These are phyloP conservation scores for Tanypteryx hageni DNA, from an alignment of 2,888 invertebrate species.

Conservation along the genomic window DNA sequence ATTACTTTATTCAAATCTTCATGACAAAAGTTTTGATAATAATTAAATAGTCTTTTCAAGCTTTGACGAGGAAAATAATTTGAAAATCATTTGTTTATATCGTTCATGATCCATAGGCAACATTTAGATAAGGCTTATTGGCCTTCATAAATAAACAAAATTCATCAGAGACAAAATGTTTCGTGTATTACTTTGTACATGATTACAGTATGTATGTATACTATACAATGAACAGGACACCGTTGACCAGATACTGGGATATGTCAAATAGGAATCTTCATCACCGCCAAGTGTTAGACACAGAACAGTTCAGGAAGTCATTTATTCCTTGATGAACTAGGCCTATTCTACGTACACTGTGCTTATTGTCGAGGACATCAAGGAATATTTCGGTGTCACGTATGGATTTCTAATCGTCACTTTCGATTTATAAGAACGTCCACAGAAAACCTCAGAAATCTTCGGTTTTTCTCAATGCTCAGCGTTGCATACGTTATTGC, in stretches of 20 bases:
- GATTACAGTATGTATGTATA: constrained; percentile 29
- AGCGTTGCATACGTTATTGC: neutral
- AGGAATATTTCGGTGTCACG: constrained; percentile 23
- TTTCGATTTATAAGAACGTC: neutral
- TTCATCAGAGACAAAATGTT: constrained; percentile 21
- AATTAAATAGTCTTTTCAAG: too few relatives aligned
- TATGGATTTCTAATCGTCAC: neutral
- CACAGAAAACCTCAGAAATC: neutral
- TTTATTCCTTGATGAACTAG: constrained; percentile 34
- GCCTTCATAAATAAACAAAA: too few relatives aligned
- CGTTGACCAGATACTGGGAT: constrained; percentile 59
- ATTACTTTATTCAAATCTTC: too few relatives aligned
- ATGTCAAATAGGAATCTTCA: constrained; percentile 48
- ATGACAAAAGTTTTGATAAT: too few relatives aligned
- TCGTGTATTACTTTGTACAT: constrained; percentile 48
- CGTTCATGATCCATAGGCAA: too few relatives aligned
- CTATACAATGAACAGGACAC: constrained; percentile 48
- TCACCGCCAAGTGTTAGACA: constrained; percentile 24
- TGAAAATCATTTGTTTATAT: too few relatives aligned
- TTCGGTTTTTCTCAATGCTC: neutral
- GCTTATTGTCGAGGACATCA: constrained; percentile 57
- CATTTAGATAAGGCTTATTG: too few relatives aligned
- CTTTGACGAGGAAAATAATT: too few relatives aligned
- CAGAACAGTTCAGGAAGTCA: constrained; percentile 8
- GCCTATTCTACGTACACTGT: constrained; percentile 23